Conservation (phyloP, 2,797 vertebrate species). For the Sylvia borin region DNA sequence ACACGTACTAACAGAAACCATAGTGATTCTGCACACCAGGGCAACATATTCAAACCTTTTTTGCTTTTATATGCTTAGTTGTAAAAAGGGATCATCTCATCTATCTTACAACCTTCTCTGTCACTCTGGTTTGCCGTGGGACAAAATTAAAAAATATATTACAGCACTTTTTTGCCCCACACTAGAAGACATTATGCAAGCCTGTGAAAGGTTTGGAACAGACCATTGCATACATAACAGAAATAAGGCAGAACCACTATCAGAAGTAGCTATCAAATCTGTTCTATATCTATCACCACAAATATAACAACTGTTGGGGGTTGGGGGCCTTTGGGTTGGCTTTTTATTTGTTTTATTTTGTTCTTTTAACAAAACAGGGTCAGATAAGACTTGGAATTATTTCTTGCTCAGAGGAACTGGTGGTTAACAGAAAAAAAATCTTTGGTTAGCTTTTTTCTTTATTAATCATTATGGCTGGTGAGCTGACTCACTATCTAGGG, state of each 20-base stretch:
- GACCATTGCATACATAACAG: accelerated
- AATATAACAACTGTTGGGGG: background rate
- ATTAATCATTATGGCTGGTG: background rate
- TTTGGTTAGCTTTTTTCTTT: background rate
- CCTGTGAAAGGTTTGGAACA: background rate
- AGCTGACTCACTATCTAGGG: background rate
- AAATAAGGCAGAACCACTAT: background rate
- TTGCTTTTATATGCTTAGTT: background rate
- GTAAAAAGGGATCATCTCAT: background rate
- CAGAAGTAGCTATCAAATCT: background rate
- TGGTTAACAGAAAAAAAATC: background rate
- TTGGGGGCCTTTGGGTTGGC: background rate
- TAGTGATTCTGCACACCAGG: background rate
- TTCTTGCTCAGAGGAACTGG: background rate
- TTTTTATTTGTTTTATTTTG: background rate
- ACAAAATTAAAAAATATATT: background rate
- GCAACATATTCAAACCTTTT: background rate
- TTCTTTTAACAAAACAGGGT: background rate
- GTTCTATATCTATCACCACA: background rate
- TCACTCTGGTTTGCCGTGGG: background rate
- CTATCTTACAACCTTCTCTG: background rate
- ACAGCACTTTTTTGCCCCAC: background rate
- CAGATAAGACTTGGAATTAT: background rate
- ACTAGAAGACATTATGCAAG: background rate
- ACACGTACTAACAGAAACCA: background rate